These are phyloP conservation scores for Cynoglossus semilaevis DNA, from an alignment of 2,113 vertebrate species.

Conservation along the genomic window DNA sequence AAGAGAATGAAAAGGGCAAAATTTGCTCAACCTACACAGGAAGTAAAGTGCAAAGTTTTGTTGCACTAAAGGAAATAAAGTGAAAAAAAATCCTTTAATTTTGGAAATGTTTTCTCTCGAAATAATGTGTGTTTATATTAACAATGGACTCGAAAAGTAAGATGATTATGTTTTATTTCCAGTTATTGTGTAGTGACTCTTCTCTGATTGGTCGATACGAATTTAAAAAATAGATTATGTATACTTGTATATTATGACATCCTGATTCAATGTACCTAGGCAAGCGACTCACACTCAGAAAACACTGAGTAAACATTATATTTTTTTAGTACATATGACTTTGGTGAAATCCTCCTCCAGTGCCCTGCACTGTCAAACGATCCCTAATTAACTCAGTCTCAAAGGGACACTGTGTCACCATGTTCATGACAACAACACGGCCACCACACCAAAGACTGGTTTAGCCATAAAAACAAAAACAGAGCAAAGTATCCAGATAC, in stretches of 20 bases:
- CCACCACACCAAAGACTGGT: conserved; percentile 34
- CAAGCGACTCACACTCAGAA: background rate
- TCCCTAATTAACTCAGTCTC: conserved; percentile 49
- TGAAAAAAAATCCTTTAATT: too few relatives aligned
- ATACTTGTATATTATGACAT: conserved; percentile 1
- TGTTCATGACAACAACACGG: conserved; percentile 50
- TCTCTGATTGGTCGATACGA: background rate
- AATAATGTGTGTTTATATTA: too few relatives aligned
- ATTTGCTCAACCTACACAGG: too few relatives aligned
- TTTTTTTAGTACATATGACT: conserved; percentile 31
- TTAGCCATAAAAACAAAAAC: conserved; percentile 59
- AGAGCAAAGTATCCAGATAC: conserved; percentile 52
- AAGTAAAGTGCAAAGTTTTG: too few relatives aligned
- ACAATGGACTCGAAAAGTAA: too few relatives aligned
- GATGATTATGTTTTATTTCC: too few relatives aligned
- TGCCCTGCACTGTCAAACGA: conserved; percentile 46
- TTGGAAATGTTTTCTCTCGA: too few relatives aligned
- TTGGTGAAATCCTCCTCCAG: conserved; percentile 29
- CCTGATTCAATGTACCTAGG: conserved; percentile 6
- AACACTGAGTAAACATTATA: conserved; percentile 19
- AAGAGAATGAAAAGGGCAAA: too few relatives aligned
- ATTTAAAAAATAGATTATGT: background rate
- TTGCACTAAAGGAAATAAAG: too few relatives aligned
- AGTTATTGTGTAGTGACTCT: too few relatives aligned
- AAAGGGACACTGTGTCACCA: conserved; percentile 41